A percentile compares a stretch with the other conserved stretches of the same genome.
phyloP scores from a whole-genome alignment of 2,113 vertebrate genomes.

The Ibidorhyncha struthersii region DNA sequence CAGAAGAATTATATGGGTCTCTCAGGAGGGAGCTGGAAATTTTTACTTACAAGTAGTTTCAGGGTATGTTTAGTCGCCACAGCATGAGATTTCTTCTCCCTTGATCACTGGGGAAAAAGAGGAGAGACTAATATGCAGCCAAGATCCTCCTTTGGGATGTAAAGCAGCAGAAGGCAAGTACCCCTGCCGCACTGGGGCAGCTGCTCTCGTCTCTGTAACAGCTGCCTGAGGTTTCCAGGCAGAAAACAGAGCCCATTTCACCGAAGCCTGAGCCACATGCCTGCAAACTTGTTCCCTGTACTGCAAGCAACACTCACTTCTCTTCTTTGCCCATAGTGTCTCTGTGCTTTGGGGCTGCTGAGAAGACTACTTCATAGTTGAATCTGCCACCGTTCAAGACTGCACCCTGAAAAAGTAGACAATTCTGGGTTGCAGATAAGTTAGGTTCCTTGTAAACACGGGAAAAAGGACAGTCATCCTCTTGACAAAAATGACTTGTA shows the following conservation, averaged over 20 bases:
- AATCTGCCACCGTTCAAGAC: background rate
- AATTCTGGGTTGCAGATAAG: background rate
- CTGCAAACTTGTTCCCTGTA: background rate
- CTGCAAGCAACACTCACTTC: background rate
- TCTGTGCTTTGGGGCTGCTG: background rate
- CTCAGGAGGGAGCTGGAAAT: background rate
- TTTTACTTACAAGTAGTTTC: slow-evolving; percentile 7
- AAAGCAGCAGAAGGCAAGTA: background rate
- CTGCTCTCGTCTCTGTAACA: background rate
- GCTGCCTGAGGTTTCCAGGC: background rate
- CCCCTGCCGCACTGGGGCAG: background rate
- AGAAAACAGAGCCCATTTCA: background rate
- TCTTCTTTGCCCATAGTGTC: background rate
- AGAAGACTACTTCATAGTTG: background rate
- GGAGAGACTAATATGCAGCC: background rate
- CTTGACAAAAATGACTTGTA: background rate
- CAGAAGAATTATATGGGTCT: background rate
- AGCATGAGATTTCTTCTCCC: background rate
- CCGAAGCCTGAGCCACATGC: background rate
- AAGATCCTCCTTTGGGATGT: background rate
- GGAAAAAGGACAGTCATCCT: background rate
- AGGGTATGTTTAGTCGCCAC: background rate
- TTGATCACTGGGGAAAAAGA: background rate
- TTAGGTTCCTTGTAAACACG: background rate
- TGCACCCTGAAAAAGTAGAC: background rate